phyloP scores from a whole-genome alignment of 2,888 invertebrate genomes.

The Cacoxenus indagator region DNA sequence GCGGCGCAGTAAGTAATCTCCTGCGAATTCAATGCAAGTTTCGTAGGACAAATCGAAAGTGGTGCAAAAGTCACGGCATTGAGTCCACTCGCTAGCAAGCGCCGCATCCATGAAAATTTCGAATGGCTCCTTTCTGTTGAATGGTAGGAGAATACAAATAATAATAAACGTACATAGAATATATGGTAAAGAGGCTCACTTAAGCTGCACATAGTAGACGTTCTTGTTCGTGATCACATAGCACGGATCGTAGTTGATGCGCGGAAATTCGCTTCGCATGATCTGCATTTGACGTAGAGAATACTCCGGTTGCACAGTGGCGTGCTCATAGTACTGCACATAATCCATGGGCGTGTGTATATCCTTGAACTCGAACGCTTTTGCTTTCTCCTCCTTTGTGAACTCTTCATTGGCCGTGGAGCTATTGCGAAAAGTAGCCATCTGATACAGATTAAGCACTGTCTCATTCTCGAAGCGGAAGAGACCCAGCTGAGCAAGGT shows the following conservation, averaged over 20 bases:
- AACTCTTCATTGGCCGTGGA: constrained; percentile 41
- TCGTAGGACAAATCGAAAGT: constrained; percentile 69
- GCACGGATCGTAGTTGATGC: constrained; percentile 70
- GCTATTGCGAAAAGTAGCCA: constrained; percentile 58
- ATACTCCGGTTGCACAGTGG: constrained; percentile 57
- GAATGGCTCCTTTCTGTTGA: constrained; percentile 65
- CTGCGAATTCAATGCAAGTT: constrained; percentile 79
- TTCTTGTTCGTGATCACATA: constrained; percentile 70
- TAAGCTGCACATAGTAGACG: constrained; percentile 68
- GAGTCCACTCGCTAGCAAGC: constrained; percentile 61
- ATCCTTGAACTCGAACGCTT: constrained; percentile 63
- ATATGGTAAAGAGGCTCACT: constrained; percentile 47
- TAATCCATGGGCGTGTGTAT: constrained; percentile 67
- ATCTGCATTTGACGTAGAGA: constrained; percentile 68
- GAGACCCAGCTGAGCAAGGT: constrained; percentile 59
- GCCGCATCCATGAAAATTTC: constrained; percentile 69
- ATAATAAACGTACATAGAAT: not conserved
- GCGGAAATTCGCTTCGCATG: constrained; percentile 68
- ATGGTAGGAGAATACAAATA: not conserved
- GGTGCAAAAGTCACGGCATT: constrained; percentile 70
- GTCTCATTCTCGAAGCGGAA: constrained; percentile 69
- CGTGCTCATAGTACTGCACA: constrained; percentile 64
- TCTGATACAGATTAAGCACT: constrained; percentile 68
- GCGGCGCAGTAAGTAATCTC: constrained; percentile 83
- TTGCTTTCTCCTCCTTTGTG: constrained; percentile 64